A percentile compares a stretch with the other conserved stretches of the same genome.
These are phyloP conservation scores for Gopherus flavomarginatus DNA, from an alignment of 2,113 vertebrate genomes.

Conservation along the genomic window DNA sequence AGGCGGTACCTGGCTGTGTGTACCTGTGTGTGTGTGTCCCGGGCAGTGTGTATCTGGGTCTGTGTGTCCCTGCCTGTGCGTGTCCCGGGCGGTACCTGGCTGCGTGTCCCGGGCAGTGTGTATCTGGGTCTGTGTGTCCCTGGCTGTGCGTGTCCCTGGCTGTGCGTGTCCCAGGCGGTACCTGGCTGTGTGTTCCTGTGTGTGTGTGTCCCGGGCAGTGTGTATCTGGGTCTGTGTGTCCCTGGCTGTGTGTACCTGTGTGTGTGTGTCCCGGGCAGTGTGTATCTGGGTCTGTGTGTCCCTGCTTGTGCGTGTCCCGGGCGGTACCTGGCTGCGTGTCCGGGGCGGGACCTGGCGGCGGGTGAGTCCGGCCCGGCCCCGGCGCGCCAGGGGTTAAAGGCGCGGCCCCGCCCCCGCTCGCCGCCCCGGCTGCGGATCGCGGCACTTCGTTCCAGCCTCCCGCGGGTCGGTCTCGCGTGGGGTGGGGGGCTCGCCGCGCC, in stretches of 20 bases:
- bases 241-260: no score
- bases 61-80: not conserved
- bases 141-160: no score
- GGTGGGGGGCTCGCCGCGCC: not conserved
- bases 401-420: not conserved
- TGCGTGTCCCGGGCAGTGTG: not conserved
- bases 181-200: not conserved
- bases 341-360: not conserved
- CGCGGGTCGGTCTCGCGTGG: slow-evolving; percentile 6
- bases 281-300: no score
- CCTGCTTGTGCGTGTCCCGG: not conserved
- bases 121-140: not conserved
- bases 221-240: not conserved
- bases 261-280: no score
- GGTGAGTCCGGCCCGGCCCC: not conserved
- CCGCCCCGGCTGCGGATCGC: not conserved
- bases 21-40: fast-evolving
- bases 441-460: slow-evolving; percentile 1
- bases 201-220: not conserved
- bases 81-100: no score
- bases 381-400: not conserved
- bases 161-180: no score
- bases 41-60: no score
- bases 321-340: no score
- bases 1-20: no score